phyloP scores from a whole-genome alignment of 2,113 vertebrate species.

The Anthoscopus minutus region DNA sequence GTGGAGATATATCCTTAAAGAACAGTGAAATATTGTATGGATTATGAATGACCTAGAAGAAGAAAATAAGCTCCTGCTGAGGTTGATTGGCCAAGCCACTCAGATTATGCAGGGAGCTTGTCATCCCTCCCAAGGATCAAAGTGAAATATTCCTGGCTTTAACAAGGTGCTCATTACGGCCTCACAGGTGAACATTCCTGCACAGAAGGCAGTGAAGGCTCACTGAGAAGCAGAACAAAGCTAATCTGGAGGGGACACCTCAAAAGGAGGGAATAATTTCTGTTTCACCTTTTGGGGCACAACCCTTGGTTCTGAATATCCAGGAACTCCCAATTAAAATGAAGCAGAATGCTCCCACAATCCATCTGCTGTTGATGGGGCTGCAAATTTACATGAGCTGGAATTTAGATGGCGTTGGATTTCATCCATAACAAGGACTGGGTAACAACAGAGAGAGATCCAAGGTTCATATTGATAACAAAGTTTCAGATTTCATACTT shows the following conservation, averaged over 20 bases:
- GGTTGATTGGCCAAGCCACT: not conserved
- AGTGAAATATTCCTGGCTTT: not conserved
- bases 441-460: not conserved
- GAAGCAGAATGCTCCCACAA: not conserved
- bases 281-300: not conserved
- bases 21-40: not conserved
- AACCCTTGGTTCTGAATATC: not conserved
- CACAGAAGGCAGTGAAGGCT: not conserved
- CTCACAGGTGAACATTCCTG: not conserved
- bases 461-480: not conserved
- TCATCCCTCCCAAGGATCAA: not conserved
- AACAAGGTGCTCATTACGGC: not conserved
- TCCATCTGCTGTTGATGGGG: not conserved
- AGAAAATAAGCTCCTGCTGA: conserved; percentile 18
- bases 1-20: not conserved
- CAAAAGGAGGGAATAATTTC: not conserved
- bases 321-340: not conserved
- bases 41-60: not conserved
- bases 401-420: not conserved
- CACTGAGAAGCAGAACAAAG: not conserved
- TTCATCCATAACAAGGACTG: not conserved
- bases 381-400: not conserved
- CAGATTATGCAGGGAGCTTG: not conserved
- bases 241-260: not conserved
- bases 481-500: not conserved